These are phyloP conservation scores for Crambe crambe DNA, from an alignment of 37 sponge, comb jelly and placozoan species.

Conservation along the genomic window DNA sequence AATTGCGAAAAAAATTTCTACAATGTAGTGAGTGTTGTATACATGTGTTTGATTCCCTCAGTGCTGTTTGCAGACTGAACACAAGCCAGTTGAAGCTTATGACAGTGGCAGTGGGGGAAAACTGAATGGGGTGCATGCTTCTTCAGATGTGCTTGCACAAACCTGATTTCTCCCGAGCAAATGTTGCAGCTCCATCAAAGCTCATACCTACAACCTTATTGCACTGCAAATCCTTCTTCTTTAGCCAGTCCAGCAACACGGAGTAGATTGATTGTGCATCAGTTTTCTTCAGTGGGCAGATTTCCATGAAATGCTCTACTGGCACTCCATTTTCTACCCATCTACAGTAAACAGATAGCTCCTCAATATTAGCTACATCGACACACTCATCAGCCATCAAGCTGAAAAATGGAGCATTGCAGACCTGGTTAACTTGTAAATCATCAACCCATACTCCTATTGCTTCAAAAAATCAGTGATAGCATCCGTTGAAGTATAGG, in stretches of 20 bases:
- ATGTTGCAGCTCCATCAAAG: constrained; percentile 74
- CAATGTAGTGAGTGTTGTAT: constrained; percentile 18
- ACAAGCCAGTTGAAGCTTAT: constrained; percentile 64
- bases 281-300: constrained; percentile 56
- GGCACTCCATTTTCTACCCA: constrained; percentile 80
- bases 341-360: constrained; percentile 64
- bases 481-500: constrained; percentile 56
- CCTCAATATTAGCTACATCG: constrained; percentile 73
- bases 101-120: constrained; percentile 62
- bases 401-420: constrained; percentile 44
- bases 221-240: no score
- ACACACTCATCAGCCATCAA: constrained; percentile 77
- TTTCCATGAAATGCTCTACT: constrained; percentile 73
- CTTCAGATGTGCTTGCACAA: constrained; percentile 44
- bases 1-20: constrained; percentile 35
- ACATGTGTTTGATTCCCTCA: constrained; percentile 23
- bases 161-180: constrained; percentile 55
- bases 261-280: constrained; percentile 42
- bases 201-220: constrained; percentile 26
- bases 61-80: constrained; percentile 72
- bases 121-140: constrained; percentile 57
- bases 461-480: constrained; percentile 62
- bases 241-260: constrained; percentile 53
- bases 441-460: constrained; percentile 66
- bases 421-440: constrained; percentile 48